These are phyloP conservation scores for Chlorocebus sabaeus DNA, from an alignment of 2,113 vertebrate genomes.

Conservation along the genomic window DNA sequence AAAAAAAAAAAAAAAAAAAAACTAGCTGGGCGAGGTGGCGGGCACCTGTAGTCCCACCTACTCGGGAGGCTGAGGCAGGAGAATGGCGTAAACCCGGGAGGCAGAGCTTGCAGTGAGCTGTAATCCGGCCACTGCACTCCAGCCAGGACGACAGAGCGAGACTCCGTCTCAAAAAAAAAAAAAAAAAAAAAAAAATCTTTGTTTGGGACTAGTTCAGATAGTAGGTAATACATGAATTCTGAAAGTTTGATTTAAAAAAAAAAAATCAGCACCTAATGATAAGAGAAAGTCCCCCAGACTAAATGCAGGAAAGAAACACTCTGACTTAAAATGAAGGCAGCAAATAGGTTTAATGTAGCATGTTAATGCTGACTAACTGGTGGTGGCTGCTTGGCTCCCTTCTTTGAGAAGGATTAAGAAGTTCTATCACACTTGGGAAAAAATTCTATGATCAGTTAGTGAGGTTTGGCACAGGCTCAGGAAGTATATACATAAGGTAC, in stretches of 20 bases:
- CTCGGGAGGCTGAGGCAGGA: too few species aligned
- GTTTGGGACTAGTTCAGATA: background rate
- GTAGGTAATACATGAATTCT: background rate
- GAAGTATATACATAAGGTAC: background rate
- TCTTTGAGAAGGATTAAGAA: conserved; percentile 3
- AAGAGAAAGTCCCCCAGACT: background rate
- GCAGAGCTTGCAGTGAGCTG: too few species aligned
- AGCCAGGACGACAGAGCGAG: too few species aligned
- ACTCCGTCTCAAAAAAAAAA: too few species aligned
- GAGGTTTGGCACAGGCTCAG: background rate
- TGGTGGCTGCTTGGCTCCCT: background rate
- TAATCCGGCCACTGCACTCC: too few species aligned
- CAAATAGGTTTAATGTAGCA: conserved; percentile 39
- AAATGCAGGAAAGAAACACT: background rate
- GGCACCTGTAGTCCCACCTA: too few species aligned
- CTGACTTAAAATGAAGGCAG: conserved; percentile 28
- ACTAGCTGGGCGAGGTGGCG: too few species aligned
- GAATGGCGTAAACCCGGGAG: too few species aligned
- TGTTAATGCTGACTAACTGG: background rate
- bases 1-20: too few species aligned
- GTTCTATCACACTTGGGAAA: background rate
- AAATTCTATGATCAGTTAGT: background rate
- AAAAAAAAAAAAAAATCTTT: background rate
- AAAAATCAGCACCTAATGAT: background rate
- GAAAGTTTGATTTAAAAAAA: background rate